These are phyloP conservation scores for Entelurus aequoreus DNA, from an alignment of 2,113 vertebrate genomes.

Conservation along the genomic window DNA sequence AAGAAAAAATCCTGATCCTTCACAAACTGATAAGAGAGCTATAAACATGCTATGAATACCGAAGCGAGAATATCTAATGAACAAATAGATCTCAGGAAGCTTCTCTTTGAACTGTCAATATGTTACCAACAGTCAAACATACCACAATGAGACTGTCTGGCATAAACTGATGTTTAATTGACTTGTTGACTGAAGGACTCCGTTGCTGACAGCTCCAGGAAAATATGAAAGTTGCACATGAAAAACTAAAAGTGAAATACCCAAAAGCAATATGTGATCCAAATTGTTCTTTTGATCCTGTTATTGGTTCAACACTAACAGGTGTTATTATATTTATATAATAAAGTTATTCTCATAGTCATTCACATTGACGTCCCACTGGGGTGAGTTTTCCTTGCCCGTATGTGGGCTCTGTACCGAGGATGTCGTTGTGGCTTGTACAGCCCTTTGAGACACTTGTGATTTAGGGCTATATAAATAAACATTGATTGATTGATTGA, in stretches of 20 bases:
- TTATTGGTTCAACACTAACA: constrained; percentile 21
- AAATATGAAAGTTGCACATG: constrained; percentile 1
- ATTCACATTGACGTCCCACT: too few species aligned
- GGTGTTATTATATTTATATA: background rate
- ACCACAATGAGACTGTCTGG: background rate
- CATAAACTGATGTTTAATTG: background rate
- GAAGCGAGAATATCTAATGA: background rate
- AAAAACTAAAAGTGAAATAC: constrained; percentile 1
- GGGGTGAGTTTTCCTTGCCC: too few species aligned
- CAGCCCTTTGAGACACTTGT: too few species aligned
- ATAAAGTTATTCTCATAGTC: too few species aligned
- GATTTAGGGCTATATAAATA: too few species aligned
- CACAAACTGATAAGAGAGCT: background rate
- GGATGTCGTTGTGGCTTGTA: too few species aligned
- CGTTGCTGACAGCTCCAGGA: background rate
- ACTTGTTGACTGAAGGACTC: background rate
- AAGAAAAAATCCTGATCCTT: constrained; percentile 7
- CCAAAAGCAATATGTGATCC: background rate
- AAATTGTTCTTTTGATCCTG: constrained; percentile 5
- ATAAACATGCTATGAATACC: constrained; percentile 2
- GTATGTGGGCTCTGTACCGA: too few species aligned
- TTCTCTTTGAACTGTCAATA: background rate
- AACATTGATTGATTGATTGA: too few species aligned
- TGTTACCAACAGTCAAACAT: too few species aligned
- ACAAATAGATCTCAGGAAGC: background rate